Evolutionary conservation across 2,888 invertebrate genomes (phyloP).

Genomic region (Cephus runcator): DNA sequence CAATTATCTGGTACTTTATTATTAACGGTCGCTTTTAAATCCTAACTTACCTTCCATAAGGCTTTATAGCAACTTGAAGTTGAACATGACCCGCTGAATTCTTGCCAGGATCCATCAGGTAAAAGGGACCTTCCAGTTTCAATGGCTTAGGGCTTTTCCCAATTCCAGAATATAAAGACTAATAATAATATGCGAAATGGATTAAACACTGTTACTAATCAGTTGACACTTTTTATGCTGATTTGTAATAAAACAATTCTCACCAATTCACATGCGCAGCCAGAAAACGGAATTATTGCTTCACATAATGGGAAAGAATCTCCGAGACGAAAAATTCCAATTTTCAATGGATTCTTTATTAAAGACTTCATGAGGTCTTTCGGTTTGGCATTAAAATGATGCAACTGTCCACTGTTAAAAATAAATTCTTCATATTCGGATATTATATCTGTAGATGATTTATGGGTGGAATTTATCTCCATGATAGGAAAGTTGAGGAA

Average conservation of each 20-base stretch:
- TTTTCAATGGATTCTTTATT: constrained; percentile 25
- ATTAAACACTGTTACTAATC: too few relatives aligned
- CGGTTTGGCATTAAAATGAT: constrained; percentile 28
- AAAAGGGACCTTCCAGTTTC: constrained; percentile 33
- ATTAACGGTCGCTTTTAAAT: too few relatives aligned
- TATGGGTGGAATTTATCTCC: constrained; percentile 15
- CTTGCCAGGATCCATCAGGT: constrained; percentile 35
- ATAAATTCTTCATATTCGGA: constrained; percentile 8
- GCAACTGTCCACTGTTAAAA: constrained; percentile 30
- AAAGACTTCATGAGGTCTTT: constrained; percentile 25
- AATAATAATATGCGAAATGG: not conserved
- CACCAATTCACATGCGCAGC: constrained; percentile 42
- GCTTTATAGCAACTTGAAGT: constrained; percentile 26
- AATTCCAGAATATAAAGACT: not conserved
- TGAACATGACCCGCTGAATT: constrained; percentile 32
- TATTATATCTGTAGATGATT: not conserved
- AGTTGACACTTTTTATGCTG: too few relatives aligned
- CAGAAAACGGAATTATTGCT: constrained; percentile 26
- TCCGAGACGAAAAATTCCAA: constrained; percentile 32
- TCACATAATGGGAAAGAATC: constrained; percentile 39
- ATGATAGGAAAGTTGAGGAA: constrained; percentile 32
- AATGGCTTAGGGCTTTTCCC: constrained; percentile 18
- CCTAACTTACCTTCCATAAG: constrained; percentile 31
- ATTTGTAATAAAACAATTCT: constrained; percentile 5
- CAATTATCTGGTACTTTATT: too few relatives aligned